phyloP scores from a whole-genome alignment of 2,888 invertebrate genomes.

The Sinotaia quadrata region DNA sequence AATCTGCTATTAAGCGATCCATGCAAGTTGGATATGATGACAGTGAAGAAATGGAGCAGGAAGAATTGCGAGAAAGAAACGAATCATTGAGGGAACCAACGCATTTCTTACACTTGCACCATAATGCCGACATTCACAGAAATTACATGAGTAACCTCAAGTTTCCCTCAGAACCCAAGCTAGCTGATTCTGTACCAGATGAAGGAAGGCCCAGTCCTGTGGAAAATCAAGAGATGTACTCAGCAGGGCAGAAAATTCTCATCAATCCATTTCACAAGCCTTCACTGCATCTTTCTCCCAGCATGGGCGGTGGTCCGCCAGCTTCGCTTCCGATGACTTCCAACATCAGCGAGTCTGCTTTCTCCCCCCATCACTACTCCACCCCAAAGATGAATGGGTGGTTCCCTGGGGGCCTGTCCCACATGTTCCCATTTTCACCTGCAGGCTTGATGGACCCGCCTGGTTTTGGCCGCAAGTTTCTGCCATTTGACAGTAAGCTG shows the following conservation, averaged over 20 bases:
- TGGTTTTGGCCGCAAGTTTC: conserved; percentile 53
- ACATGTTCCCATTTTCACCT: conserved; percentile 57
- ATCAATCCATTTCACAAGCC: no score
- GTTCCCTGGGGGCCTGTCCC: conserved; percentile 54
- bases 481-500: conserved; percentile 60
- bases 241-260: background rate
- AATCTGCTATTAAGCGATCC: conserved; percentile 23
- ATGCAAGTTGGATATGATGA: background rate
- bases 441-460: conserved; percentile 53
- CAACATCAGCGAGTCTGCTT: conserved; percentile 49
- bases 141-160: background rate
- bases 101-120: conserved; percentile 8
- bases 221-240: background rate
- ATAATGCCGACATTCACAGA: conserved; percentile 20
- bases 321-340: conserved; percentile 41
- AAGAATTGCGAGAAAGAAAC: background rate
- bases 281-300: conserved; percentile 29
- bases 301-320: conserved; percentile 36
- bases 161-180: background rate
- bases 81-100: background rate
- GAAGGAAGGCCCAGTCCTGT: background rate
- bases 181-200: background rate
- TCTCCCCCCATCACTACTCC: conserved; percentile 41
- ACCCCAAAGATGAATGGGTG: conserved; percentile 52
- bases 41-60: conserved; percentile 24